Conservation (phyloP, 1,140 invertebrate species). For the Chironomus striatipennis region DNA sequence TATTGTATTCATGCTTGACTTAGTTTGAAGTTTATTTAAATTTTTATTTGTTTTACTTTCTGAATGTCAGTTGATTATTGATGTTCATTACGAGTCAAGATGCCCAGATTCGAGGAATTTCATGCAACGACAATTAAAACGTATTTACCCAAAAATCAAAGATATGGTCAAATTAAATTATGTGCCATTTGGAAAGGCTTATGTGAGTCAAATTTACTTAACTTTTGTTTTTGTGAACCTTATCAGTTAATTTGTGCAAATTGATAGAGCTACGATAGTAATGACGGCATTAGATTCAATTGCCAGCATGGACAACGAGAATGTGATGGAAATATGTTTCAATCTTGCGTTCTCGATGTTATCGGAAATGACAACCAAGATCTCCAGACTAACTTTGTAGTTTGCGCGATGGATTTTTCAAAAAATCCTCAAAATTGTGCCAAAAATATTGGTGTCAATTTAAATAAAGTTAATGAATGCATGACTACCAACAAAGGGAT, state of each 20-base stretch:
- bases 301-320: constrained; percentile 60
- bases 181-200: constrained; percentile 72
- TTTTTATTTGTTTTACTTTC: too few relatives aligned
- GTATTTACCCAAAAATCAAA: constrained; percentile 42
- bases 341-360: constrained; percentile 51
- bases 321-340: constrained; percentile 56
- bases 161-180: constrained; percentile 45
- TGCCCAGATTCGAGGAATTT: constrained; percentile 72
- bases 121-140: constrained; percentile 46
- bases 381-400: constrained; percentile 42
- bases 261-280: background rate
- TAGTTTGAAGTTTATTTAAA: too few relatives aligned
- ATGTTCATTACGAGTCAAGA: constrained; percentile 67
- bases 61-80: background rate
- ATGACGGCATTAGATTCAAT: constrained; percentile 43
- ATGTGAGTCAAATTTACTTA: constrained; percentile 40
- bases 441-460: constrained; percentile 25
- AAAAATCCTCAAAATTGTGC: constrained; percentile 24
- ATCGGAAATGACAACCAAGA: constrained; percentile 35
- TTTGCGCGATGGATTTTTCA: constrained; percentile 44
- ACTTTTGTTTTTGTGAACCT: constrained; percentile 25
- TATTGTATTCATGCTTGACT: too few relatives aligned
- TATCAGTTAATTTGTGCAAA: background rate
- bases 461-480: constrained; percentile 35
- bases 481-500: constrained; percentile 38